Evolutionary conservation across 1,140 invertebrate genomes (phyloP).

Genomic region (Sinella curviseta): DNA sequence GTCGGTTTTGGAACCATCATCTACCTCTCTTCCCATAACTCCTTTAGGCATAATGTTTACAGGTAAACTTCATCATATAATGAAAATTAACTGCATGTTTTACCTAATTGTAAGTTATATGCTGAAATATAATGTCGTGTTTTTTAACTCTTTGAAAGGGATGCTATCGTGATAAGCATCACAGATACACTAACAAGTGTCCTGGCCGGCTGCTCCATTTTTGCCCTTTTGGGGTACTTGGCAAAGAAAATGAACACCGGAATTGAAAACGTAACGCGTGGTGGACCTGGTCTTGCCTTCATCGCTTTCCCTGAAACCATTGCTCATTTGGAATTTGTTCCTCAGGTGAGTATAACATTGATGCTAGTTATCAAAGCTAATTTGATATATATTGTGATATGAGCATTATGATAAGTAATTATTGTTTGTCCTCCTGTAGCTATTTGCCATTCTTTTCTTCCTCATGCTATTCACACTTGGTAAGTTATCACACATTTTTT

Average conservation of each 20-base stretch:
- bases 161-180: slow-evolving; percentile 59
- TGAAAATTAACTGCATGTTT: slow-evolving; percentile 44
- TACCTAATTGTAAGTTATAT: slow-evolving; percentile 57
- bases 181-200: slow-evolving; percentile 60
- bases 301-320: slow-evolving; percentile 80
- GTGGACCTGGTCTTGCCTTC: neutral
- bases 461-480: slow-evolving; percentile 80
- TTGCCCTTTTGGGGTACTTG: slow-evolving; percentile 58
- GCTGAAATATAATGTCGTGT: slow-evolving; percentile 50
- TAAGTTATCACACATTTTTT: no score
- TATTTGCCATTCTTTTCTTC: slow-evolving; percentile 86
- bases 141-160: no score
- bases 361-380: no score
- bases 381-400: no score
- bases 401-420: neutral
- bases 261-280: neutral
- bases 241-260: slow-evolving; percentile 42
- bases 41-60: slow-evolving; percentile 20
- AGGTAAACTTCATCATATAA: neutral
- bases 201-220: slow-evolving; percentile 60
- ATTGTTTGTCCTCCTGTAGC: slow-evolving; percentile 35
- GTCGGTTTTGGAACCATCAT: slow-evolving; percentile 49
- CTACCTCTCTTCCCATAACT: neutral
- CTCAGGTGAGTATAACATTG: slow-evolving; percentile 58
- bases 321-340: slow-evolving; percentile 71